Conservation (phyloP, 1,140 invertebrate species). For the Ericerus pela region DNA sequence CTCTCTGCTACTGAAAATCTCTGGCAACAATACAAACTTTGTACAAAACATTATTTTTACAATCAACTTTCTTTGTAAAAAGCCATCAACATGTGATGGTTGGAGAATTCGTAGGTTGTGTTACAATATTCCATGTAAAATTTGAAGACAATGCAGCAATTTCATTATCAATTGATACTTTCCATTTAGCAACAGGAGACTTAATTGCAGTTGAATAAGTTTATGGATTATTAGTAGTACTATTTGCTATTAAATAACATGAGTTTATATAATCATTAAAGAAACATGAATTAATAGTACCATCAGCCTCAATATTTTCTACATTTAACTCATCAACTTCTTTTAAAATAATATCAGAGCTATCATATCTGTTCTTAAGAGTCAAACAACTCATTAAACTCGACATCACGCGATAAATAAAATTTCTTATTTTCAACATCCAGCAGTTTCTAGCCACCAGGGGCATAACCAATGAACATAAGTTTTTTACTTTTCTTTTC, state of each 20-base stretch:
- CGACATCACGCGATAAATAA: no score
- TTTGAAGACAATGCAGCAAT: conserved; percentile 27
- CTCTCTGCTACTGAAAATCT: no score
- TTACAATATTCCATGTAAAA: conserved; percentile 29
- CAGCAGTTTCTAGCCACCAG: conserved; percentile 14
- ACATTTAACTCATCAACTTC: no score
- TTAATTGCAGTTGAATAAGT: background rate
- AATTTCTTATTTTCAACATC: background rate
- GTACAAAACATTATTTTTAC: conserved; percentile 11
- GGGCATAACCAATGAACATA: conserved; percentile 25
- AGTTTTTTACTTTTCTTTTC: no score
- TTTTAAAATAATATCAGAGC: no score
- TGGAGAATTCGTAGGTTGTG: conserved; percentile 23
- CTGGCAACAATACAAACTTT: conserved; percentile 24
- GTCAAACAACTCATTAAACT: no score
- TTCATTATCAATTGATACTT: conserved; percentile 30
- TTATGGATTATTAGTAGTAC: background rate
- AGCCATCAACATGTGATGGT: conserved; percentile 23
- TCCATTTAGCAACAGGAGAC: conserved; percentile 22
- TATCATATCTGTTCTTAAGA: no score
- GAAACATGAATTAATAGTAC: no score
- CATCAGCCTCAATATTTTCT: no score
- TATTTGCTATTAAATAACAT: no score
- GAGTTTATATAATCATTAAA: no score
- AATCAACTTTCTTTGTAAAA: conserved; percentile 15